Evolutionary conservation across 2,888 invertebrate species (phyloP), one percentile per base, ranked within the genome.

Genomic region (Orgyia antiqua): DNA sequence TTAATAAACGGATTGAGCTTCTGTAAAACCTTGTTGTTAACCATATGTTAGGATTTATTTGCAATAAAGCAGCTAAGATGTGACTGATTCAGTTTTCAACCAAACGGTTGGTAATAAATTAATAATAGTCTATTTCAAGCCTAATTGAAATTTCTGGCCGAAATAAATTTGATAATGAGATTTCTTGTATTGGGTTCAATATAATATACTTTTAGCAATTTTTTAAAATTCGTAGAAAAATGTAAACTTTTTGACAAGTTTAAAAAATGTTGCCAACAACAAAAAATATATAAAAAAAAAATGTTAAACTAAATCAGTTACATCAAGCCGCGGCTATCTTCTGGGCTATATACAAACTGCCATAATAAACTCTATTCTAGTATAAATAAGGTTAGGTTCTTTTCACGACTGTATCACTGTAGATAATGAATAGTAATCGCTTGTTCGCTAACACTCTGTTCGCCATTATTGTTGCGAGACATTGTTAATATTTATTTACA

Each of bases 1-100:
- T 73, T 72, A 69, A 24, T 5, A 69, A 75, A 75, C 65, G 75
- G 76, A 80, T 83, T 82, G 86, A 84, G 84, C 83, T 86, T 84
- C 72, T 70, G 72, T 78, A 65, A 62, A 69, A 70, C 68, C 68
- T 72, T 74, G 78, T 83, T 83, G 74, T 78, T 84, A 68, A 65
- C 51, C 51, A 69, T 71, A 59, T 57, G 49, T 73, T 70, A 64
- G 31, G 51, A 15, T 10, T 47, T 52, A 23, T 30, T 59, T 58
- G 42, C 49, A 45, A 45, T 28, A 25, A 40, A 9, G 13, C 42
- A 40, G 36, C 21, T 33, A 26, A 12, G 20, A 10, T 15, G 19
- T 10, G 30, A 31, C 31, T 36, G 30, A 27, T 37, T 45, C 13
- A 21, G 8, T 9, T n/a, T 12, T 23, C 19, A n/a, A n/a, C n/a